Evolutionary conservation across 2,797 vertebrate genomes (phyloP), one percentile per base, ranked within the genome.

Genomic region (Trematomus bernacchii): DNA sequence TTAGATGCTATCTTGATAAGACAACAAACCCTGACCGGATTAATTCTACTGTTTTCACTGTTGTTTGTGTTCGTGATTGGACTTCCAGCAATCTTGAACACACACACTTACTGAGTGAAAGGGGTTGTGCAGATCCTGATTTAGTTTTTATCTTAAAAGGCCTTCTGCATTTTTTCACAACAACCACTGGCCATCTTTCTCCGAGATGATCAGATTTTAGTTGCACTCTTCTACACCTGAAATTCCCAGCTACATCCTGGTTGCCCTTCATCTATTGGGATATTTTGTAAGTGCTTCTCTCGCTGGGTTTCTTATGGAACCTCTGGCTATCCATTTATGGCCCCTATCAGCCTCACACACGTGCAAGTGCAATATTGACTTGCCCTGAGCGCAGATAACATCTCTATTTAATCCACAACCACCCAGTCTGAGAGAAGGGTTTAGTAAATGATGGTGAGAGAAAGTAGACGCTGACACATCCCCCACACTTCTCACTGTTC

Each of bases 361-460:
- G 62, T 83, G 84, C 77, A 80, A 79, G 75, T 66, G 75, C 86
- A 86, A 80, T 88, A 93, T 92, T 84, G 91, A 93, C 88, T 76
- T 62, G 67, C 80, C 80, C 83, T 63, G 64, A 69, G 86, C 58
- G 27, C 71, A 67, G 86, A 93, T 93, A 90, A 74, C 84, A 91
- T 94, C 91, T 91, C 66, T 44, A 74, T 86, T 88, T 90, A 91
- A 91, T 93, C 86, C 84, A 64, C 80, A 90, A 66, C 71, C 54
- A 23, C 73, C 76, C 54, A 73, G 84, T 93, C 76, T 80, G 71
- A 64, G 64, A 81, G 63, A 70, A 52, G 4, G 55, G 40, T 68
- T 72, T 65, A 51, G 74, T 61, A 66, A 65, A 76, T 57, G 73
- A 82, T 66, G 55, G 51, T 52, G 53, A 51, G 76, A 58, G 66